These are phyloP conservation scores for Ruditapes philippinarum DNA, from an alignment of 1,140 invertebrate species.

Conservation along the genomic window DNA sequence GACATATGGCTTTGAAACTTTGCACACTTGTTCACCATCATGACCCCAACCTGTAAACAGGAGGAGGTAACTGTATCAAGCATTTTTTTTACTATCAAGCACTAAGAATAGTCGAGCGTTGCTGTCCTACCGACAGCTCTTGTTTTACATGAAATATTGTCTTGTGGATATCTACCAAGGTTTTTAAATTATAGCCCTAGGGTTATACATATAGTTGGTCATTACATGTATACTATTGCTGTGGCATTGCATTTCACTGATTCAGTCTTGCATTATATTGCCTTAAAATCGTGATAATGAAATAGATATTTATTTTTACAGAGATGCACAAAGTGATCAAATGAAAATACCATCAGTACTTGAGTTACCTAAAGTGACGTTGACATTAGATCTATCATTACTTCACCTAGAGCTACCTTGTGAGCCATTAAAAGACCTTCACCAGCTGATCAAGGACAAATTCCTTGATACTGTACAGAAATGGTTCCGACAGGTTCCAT, in stretches of 20 bases:
- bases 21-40: too few species aligned
- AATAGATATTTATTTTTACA: neutral
- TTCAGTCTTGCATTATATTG: neutral
- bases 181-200: too few species aligned
- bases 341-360: slow-evolving; percentile 71
- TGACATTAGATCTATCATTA: slow-evolving; percentile 82
- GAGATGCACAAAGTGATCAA: neutral
- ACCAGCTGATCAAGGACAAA: slow-evolving; percentile 90
- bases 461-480: slow-evolving; percentile 90
- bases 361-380: slow-evolving; percentile 73
- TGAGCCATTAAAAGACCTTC: slow-evolving; percentile 89
- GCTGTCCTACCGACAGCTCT: too few species aligned
- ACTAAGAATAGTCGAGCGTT: too few species aligned
- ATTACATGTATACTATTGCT: neutral
- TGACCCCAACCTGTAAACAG: too few species aligned
- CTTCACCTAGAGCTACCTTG: slow-evolving; percentile 87
- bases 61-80: too few species aligned
- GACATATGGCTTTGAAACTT: too few species aligned
- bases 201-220: neutral
- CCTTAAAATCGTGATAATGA: neutral
- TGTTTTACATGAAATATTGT: too few species aligned
- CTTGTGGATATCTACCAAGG: too few species aligned
- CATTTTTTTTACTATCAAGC: too few species aligned
- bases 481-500: slow-evolving; percentile 90
- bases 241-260: neutral